phyloP scores from a whole-genome alignment of 2,113 vertebrate genomes.

The Pelusios castaneus region DNA sequence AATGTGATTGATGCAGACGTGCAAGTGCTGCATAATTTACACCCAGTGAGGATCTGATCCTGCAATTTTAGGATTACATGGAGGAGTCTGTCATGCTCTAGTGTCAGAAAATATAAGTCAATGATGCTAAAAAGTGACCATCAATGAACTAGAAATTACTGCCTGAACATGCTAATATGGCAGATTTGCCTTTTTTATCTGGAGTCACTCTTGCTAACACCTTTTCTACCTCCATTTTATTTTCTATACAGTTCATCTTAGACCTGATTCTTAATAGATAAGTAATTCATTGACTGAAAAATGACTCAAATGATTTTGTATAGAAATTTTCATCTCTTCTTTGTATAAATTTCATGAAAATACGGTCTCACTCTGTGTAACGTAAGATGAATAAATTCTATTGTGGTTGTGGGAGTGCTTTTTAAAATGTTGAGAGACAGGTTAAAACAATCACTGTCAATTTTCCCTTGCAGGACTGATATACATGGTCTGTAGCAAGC shows the following conservation, averaged over 20 bases:
- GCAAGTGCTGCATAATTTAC: neutral
- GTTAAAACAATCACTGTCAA: neutral
- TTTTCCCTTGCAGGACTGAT: neutral
- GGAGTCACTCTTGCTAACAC: neutral
- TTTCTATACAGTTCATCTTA: neutral
- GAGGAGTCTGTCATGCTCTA: neutral
- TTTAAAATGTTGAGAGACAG: neutral
- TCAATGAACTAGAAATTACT: neutral
- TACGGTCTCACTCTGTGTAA: neutral
- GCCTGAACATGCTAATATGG: neutral
- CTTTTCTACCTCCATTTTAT: neutral
- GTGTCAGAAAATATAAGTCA: neutral
- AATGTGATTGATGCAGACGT: too few relatives aligned
- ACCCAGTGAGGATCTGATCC: neutral
- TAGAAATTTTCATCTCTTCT: neutral
- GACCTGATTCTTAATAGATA: neutral
- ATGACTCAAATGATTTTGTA: neutral
- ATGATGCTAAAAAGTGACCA: neutral
- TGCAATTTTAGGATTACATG: neutral
- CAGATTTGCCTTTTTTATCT: neutral
- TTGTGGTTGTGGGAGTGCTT: neutral
- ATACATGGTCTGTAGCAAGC: neutral
- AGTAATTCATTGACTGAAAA: neutral
- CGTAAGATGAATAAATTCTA: neutral
- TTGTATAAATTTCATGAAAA: neutral